Base-by-base conservation (phyloP, 2,888 invertebrate genomes). In the Drosophila atripex region DNA sequence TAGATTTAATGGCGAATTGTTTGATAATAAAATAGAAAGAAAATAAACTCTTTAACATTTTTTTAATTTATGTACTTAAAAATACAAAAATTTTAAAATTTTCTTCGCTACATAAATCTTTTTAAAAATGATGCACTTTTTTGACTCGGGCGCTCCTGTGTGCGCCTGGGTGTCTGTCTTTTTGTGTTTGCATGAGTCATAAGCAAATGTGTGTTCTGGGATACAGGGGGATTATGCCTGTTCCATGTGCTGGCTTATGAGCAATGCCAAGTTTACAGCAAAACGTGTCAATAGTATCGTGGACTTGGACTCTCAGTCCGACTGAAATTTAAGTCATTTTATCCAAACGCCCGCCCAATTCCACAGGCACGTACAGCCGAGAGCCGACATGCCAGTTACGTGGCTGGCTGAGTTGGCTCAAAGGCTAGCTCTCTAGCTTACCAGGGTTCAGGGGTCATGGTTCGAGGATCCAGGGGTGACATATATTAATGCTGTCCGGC, bases 141-240 rank as follows among this genome's bases (percentile, higher is more conserved):
- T 14, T 35, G 51, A 51, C 38, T 3, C 11, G 5, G 12, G 21
- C 32, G 18, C n/a, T 12, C n/a, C 11, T 41, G 47, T 32, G 41
- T 45, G 57, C 47, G 14, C 41, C n/a, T n/a, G 49, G 43, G 58
- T 52, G 38, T 64, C 39, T 59, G 38, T 64, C 39, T 59, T 41
- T 68, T 45, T 69, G 35, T 63, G 69, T 66, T 47, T 64, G 73
- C 59, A 47, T 45, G 73, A 72, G 73, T 69, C 77, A 84, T 84
- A 84, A 86, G 86, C 83, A 82, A 80, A 87, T 87, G 86, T 87
- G 78, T 85, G 77, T 74, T 65, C 73, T 68, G 77, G 75, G 75
- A 82, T 87, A 68, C 75, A 69, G 64, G 50, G 53, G 87, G 85
- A 87, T 85, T 87, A 87, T 80, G 78, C 77, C 71, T 85, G 85